Evolutionary conservation across 2,113 vertebrate species (phyloP).

Genomic region (Cheirogaleus medius): DNA sequence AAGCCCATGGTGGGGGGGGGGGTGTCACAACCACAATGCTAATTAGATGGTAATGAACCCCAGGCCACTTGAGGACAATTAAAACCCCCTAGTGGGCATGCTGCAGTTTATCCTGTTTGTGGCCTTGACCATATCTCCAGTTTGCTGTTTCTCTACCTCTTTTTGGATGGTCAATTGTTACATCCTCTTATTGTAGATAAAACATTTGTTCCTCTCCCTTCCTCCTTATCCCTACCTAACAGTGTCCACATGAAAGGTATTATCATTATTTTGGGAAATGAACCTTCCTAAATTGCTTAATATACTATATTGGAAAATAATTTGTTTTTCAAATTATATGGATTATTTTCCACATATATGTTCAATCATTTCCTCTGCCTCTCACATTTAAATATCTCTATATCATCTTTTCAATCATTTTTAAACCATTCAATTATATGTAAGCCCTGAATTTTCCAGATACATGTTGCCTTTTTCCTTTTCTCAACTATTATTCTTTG

Average conservation of each 20-base stretch:
- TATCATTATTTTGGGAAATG: not conserved
- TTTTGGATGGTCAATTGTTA: too few relatives aligned
- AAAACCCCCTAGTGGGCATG: too few relatives aligned
- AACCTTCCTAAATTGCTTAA: not conserved
- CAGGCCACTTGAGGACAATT: too few relatives aligned
- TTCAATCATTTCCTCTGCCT: not conserved
- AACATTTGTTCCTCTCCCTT: too few relatives aligned
- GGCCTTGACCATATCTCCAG: too few relatives aligned
- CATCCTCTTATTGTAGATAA: too few relatives aligned
- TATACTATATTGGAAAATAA: not conserved
- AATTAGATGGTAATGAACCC: too few relatives aligned
- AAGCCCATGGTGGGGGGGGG: too few relatives aligned
- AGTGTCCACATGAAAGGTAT: not conserved
- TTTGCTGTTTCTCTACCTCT: too few relatives aligned
- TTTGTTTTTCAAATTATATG: not conserved
- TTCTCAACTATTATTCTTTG: not conserved
- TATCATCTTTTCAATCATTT: not conserved
- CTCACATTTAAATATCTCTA: not conserved
- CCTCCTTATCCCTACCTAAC: not conserved
- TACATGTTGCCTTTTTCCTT: not conserved
- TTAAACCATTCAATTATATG: not conserved
- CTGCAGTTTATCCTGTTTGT: too few relatives aligned
- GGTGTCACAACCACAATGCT: too few relatives aligned
- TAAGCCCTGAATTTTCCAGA: not conserved
- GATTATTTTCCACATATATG: not conserved